Base-by-base conservation (phyloP, 1,140 invertebrate species). In the Frieseomelitta varia region DNA sequence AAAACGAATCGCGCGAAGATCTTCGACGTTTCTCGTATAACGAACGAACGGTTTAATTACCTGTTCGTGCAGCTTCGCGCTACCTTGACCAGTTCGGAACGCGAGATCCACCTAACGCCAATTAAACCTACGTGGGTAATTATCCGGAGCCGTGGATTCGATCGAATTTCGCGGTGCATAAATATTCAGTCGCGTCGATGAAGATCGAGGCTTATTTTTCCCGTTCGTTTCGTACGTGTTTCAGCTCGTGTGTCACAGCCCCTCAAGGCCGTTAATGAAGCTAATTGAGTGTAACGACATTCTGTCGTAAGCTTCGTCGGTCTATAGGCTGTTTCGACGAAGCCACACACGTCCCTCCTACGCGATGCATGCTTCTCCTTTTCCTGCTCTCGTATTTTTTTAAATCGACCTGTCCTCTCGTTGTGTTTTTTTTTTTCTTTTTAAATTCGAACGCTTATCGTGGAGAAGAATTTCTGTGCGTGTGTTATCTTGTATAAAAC, bases 261-360 rank as follows among this genome's bases (percentile, higher is more conserved):
- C 68, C 87, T 90, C 89, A 91, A 92, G 91, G 92, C 85, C 87
- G 85, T 87, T 91, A 91, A 91, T 87, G 84, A 92, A 92, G 90
- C 88, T 92, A 92, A 92, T 92, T 92, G 91, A 85, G 89, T 88
- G 88, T 92, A 92, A 91, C 89, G 89, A 93, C 82, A 88, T 85
- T 83, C 79, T 73, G 90, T 90, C 86, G 85, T 84, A 81, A 86
- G 85, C 73, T 86, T 79, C 30, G 63, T 76, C 71, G 72, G 78
- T 55, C 81, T 78, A 63, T 51, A 73, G 51, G 34, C 58, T 34
- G 69, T 71, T 78, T 78, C 58, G 53, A 79, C 73, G 67, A 85
- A 79, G 47, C 53, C 78, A 47, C 77, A 47, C 77, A 51, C 61
- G 65, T 73, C 72, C 27, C 34, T 72, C 51, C 56, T 69, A 30